These are phyloP conservation scores for Patella depressa DNA, from an alignment of 2,888 invertebrate species.

Conservation along the genomic window DNA sequence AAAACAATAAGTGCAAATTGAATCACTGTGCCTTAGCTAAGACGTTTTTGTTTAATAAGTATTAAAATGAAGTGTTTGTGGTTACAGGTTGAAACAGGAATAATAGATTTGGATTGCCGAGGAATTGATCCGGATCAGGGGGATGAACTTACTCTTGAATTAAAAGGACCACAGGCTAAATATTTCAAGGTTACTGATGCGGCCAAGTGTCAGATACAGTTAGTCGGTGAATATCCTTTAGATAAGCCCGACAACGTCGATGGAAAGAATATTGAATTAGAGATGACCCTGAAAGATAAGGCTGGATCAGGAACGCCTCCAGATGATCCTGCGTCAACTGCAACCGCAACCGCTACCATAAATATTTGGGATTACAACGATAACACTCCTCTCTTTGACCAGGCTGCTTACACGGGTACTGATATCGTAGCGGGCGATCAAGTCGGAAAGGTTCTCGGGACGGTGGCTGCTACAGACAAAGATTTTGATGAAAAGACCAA, in stretches of 20 bases:
- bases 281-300: not conserved
- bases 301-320: not conserved
- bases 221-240: not conserved
- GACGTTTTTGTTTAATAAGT: no score
- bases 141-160: not conserved
- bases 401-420: not conserved
- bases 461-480: not conserved
- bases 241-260: not conserved
- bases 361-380: slow-evolving; percentile 1
- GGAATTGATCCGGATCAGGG: not conserved
- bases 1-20: no score
- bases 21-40: no score
- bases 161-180: not conserved
- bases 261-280: not conserved
- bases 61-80: not conserved
- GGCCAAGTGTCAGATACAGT: not conserved
- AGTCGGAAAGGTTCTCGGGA: not conserved
- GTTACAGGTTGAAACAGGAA: not conserved
- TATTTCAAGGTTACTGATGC: not conserved
- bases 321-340: not conserved
- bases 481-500: not conserved
- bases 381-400: not conserved
- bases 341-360: not conserved
- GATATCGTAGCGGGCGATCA: not conserved
- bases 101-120: not conserved